phyloP scores from a whole-genome alignment of 2,888 invertebrate species.

The Mimachlamys varia region DNA sequence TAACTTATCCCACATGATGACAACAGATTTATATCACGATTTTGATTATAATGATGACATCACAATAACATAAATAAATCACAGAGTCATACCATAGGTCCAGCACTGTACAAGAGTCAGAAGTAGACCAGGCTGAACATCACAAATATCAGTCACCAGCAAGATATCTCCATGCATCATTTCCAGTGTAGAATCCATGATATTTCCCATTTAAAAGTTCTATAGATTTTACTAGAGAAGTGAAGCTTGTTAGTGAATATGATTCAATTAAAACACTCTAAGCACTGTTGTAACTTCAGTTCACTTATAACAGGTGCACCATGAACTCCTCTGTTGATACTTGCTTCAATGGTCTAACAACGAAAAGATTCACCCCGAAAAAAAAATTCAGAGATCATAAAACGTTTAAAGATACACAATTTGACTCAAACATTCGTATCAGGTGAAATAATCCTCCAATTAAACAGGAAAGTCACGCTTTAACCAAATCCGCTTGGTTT shows the following conservation, averaged over 20 bases:
- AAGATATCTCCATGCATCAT: background rate
- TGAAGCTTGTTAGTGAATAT: background rate
- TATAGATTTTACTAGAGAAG: background rate
- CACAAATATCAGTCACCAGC: background rate
- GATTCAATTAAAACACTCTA: background rate
- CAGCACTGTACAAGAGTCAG: background rate
- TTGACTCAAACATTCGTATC: background rate
- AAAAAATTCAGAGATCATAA: background rate
- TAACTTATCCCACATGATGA: slow-evolving; percentile 1
- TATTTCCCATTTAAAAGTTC: background rate
- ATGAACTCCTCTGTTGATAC: background rate
- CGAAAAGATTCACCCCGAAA: background rate
- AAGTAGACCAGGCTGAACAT: background rate
- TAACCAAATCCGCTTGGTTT: too few species aligned
- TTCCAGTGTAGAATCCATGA: background rate
- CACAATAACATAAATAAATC: background rate
- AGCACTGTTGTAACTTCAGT: background rate
- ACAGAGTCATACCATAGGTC: background rate
- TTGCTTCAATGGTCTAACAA: background rate
- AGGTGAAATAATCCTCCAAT: background rate
- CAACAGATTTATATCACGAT: background rate
- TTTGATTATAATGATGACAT: background rate
- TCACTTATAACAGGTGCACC: background rate
- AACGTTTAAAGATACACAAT: background rate
- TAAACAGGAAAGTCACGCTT: background rate